Conservation (phyloP, 2,797 vertebrate genomes). For the Fundulus diaphanus region DNA sequence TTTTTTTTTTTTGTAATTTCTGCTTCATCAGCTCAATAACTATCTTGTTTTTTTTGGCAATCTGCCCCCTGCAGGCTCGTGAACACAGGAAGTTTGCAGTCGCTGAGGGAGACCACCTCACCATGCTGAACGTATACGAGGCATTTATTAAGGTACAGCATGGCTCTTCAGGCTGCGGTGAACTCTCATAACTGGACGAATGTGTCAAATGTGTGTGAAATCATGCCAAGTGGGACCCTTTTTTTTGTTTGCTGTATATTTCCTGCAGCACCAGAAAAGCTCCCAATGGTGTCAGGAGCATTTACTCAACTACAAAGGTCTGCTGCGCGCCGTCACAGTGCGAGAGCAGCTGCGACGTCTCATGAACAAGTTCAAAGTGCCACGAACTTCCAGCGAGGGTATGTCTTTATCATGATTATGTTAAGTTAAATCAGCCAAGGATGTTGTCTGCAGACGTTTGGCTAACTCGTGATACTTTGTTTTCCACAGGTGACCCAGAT, state of each 20-base stretch:
- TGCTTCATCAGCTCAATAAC: constrained; percentile 43
- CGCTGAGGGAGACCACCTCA: constrained; percentile 97
- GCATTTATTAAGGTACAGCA: constrained; percentile 93
- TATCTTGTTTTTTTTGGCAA: constrained; percentile 25
- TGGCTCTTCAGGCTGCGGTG: neutral
- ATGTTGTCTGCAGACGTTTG: neutral
- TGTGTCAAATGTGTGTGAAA: constrained; percentile 14
- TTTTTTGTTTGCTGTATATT: neutral
- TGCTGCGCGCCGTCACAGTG: constrained; percentile 89
- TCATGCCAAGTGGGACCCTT: neutral
- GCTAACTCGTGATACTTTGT: neutral
- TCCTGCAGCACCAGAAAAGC: constrained; percentile 91
- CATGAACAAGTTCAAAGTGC: constrained; percentile 97
- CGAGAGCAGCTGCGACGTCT: constrained; percentile 95
- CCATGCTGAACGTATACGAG: constrained; percentile 98
- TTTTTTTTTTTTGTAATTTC: constrained; percentile 17
- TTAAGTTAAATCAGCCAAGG: accelerated
- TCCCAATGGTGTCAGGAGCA: constrained; percentile 99
- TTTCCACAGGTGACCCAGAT: constrained; percentile 91
- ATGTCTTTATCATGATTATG: neutral
- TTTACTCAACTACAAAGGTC: constrained; percentile 98
- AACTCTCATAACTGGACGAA: constrained; percentile 16
- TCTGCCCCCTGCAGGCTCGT: constrained; percentile 82
- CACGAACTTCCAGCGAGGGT: constrained; percentile 96
- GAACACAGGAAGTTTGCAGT: constrained; percentile 98